Conservation (phyloP, 2,797 vertebrate species). For the Masticophis lateralis region DNA sequence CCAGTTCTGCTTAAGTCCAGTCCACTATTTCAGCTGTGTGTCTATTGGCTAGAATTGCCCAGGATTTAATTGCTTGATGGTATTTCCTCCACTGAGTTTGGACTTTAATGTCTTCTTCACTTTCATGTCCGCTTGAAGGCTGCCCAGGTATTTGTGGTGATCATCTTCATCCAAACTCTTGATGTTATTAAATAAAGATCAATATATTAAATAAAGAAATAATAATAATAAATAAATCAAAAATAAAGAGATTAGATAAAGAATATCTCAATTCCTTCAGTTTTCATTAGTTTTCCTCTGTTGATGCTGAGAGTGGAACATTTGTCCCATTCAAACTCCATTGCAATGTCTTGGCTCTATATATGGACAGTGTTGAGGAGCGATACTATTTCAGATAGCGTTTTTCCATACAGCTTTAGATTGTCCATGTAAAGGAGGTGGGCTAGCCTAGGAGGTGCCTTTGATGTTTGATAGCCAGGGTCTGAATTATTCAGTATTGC, state of each 20-base stretch:
- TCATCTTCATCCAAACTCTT: background rate
- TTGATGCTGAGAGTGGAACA: background rate
- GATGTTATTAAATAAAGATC: background rate
- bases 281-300: background rate
- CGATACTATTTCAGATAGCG: background rate
- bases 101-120: background rate
- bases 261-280: background rate
- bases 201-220: no score
- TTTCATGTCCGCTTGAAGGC: background rate
- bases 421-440: background rate
- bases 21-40: background rate
- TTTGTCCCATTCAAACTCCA: background rate
- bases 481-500: background rate
- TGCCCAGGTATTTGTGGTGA: background rate
- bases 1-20: background rate
- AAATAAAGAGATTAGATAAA: background rate
- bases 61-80: background rate
- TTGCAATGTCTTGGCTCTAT: background rate
- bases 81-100: background rate
- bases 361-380: background rate
- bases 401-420: background rate
- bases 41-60: background rate
- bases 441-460: background rate
- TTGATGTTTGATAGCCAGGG: background rate
- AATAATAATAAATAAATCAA: no score